A percentile compares a stretch with the other conserved stretches of the same genome.
These are phyloP conservation scores for Siphlonurus alternatus DNA, from an alignment of 2,888 invertebrate genomes.

Conservation along the genomic window DNA sequence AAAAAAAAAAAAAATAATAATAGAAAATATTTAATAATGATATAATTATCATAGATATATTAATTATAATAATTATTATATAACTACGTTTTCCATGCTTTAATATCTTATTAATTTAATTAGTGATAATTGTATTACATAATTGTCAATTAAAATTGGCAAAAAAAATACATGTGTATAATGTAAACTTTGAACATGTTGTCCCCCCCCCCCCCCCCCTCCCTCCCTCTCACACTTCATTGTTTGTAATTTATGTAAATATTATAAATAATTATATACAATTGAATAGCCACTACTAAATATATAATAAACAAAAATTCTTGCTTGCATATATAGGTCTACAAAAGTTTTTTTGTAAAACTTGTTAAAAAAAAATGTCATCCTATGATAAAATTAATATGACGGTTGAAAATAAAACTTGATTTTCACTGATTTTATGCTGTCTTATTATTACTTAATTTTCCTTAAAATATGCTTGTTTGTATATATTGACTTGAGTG, in stretches of 20 bases:
- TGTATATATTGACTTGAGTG: too few relatives aligned
- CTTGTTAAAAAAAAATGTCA: not conserved
- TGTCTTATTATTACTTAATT: too few relatives aligned
- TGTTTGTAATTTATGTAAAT: not conserved
- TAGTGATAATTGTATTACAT: not conserved
- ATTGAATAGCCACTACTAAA: not conserved
- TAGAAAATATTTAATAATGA: not conserved
- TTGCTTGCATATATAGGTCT: not conserved
- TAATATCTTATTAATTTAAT: not conserved
- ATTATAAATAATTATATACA: not conserved
- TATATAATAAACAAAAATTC: not conserved
- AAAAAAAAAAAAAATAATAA: not conserved
- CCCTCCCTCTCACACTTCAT: not conserved
- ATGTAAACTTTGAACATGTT: not conserved
- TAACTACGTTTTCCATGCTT: not conserved
- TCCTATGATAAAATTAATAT: not conserved
- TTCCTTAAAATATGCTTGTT: too few relatives aligned
- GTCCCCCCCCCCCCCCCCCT: not conserved
- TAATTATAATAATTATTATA: not conserved
- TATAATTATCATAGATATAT: not conserved
- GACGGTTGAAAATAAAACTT: not conserved
- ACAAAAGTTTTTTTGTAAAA: not conserved
- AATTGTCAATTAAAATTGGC: not conserved
- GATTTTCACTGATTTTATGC: not conserved
- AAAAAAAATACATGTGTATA: not conserved